Conservation (phyloP, 2,797 vertebrate genomes). For the Hippopotamyrus pictus region DNA sequence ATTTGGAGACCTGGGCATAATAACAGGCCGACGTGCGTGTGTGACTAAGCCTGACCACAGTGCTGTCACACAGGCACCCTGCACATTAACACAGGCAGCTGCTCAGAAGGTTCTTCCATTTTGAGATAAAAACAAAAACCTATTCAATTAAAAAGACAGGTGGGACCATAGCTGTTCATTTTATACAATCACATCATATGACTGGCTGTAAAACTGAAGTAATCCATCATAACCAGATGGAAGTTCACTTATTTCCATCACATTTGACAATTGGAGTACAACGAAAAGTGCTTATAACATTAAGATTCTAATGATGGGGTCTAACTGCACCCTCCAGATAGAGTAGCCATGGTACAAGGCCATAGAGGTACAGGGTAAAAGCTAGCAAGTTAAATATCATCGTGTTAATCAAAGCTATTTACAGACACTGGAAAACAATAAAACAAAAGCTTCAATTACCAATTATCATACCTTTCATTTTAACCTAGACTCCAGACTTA, state of each 20-base stretch:
- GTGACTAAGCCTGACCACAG: neutral
- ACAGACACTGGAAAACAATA: neutral
- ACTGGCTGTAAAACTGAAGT: neutral
- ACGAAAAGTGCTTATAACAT: neutral
- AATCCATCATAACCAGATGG: neutral
- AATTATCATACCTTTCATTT: neutral
- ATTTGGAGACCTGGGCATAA: neutral
- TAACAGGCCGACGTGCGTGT: neutral
- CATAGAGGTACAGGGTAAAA: neutral
- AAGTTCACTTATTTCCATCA: slow-evolving; percentile 23
- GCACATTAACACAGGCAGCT: neutral
- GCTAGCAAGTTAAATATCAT: neutral
- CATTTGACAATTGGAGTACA: slow-evolving; percentile 1
- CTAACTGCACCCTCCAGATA: neutral
- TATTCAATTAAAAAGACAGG: neutral
- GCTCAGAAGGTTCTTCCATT: neutral
- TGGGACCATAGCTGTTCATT: neutral
- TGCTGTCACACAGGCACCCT: neutral
- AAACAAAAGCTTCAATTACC: neutral
- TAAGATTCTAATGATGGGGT: neutral
- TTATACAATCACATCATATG: neutral
- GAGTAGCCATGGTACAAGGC: neutral
- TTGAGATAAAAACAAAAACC: neutral
- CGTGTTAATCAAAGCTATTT: neutral
- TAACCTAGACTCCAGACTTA: neutral